A percentile compares a stretch with the other conserved stretches of the same genome.
phyloP scores from a whole-genome alignment of 2,797 vertebrate genomes.

The Halcyon smyrnensis region DNA sequence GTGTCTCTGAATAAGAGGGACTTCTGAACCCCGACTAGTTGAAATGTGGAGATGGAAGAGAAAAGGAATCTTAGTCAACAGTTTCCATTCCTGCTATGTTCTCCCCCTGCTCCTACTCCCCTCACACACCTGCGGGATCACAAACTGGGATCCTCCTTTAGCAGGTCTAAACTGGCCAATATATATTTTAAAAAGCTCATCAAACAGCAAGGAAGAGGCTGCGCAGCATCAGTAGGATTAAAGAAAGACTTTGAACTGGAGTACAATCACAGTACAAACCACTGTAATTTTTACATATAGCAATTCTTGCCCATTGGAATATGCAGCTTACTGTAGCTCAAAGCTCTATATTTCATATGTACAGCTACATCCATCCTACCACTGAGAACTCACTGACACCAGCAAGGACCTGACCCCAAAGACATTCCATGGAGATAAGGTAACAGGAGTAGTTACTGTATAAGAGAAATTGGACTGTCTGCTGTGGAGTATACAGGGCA shows the following conservation, averaged over 20 bases:
- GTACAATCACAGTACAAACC: not conserved
- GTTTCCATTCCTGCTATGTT: not conserved
- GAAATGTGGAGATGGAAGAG: not conserved
- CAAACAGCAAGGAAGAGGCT: not conserved
- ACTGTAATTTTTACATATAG: not conserved
- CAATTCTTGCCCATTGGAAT: not conserved
- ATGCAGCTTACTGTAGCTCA: not conserved
- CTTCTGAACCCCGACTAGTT: not conserved
- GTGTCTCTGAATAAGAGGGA: not conserved
- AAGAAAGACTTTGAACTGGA: not conserved
- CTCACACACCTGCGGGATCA: not conserved
- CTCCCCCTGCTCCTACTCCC: not conserved
- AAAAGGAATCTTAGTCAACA: not conserved
- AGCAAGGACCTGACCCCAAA: not conserved
- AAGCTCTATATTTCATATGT: not conserved
- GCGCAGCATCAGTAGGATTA: not conserved
- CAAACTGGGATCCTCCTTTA: not conserved
- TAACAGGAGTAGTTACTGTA: not conserved
- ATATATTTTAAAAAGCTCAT: not conserved
- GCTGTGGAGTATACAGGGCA: not conserved
- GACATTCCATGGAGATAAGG: not conserved
- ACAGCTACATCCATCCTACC: not conserved
- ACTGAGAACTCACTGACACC: not conserved
- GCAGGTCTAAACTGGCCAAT: not conserved
- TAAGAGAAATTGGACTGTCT: not conserved